A percentile compares a stretch with the other conserved stretches of the same genome.
phyloP scores from a whole-genome alignment of 1,140 invertebrate species.

The Aphaenogaster rudis region DNA sequence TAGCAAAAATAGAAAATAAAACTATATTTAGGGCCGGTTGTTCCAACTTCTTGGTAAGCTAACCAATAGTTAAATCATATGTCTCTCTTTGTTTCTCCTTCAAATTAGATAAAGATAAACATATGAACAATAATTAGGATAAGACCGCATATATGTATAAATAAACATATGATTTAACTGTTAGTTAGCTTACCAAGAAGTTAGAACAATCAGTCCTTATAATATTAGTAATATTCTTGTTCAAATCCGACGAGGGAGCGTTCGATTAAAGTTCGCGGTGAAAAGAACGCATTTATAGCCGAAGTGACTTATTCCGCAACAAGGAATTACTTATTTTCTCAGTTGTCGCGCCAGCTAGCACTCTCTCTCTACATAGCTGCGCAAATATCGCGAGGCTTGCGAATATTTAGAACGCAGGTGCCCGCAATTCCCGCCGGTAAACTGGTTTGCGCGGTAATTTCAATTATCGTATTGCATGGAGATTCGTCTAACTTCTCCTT shows the following conservation, averaged over 20 bases:
- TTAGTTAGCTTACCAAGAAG: too few relatives aligned
- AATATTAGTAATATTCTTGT: not conserved
- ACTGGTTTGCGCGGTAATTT: constrained; percentile 64
- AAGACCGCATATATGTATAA: too few relatives aligned
- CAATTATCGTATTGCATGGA: constrained; percentile 64
- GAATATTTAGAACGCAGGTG: constrained; percentile 60
- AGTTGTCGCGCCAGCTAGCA: not conserved
- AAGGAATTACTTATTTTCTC: constrained; percentile 29
- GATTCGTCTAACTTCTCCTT: constrained; percentile 62
- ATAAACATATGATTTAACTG: too few relatives aligned
- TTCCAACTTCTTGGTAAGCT: too few relatives aligned
- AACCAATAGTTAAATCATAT: too few relatives aligned
- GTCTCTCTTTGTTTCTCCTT: too few relatives aligned
- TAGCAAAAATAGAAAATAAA: not conserved
- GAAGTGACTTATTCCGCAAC: not conserved
- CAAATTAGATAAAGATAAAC: too few relatives aligned
- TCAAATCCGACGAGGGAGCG: not conserved
- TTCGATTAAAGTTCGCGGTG: not conserved
- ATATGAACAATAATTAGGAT: too few relatives aligned
- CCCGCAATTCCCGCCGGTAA: constrained; percentile 60
- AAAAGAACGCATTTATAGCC: not conserved
- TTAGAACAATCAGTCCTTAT: too few relatives aligned
- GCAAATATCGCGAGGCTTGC: constrained; percentile 56
- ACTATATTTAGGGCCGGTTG: not conserved
- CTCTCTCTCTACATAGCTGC: not conserved